A percentile compares a stretch with the other conserved stretches of the same genome.
phyloP scores from a whole-genome alignment of 2,113 vertebrate genomes.

The Phalacrocorax pelagicus region DNA sequence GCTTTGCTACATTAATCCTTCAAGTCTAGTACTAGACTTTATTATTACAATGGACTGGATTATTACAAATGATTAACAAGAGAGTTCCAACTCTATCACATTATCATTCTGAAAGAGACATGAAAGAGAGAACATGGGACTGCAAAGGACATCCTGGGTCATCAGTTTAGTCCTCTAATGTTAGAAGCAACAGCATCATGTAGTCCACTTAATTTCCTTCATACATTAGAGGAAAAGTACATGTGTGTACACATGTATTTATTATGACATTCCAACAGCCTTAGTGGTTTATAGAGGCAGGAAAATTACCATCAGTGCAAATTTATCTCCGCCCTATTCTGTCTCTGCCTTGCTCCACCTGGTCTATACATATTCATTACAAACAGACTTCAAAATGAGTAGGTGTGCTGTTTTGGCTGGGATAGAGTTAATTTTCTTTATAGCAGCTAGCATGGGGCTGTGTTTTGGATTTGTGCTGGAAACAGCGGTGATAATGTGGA shows the following conservation, averaged over 20 bases:
- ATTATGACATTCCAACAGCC: neutral
- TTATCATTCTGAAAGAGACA: neutral
- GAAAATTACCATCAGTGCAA: neutral
- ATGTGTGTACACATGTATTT: neutral
- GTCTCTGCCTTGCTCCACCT: neutral
- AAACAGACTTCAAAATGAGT: too few relatives aligned
- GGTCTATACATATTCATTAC: neutral
- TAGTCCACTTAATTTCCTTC: neutral
- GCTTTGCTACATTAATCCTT: neutral
- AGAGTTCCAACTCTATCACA: fast-evolving
- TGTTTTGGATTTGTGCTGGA: too few relatives aligned
- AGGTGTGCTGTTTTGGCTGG: too few relatives aligned
- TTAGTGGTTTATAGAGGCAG: neutral
- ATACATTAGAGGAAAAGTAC: neutral
- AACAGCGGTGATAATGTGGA: too few relatives aligned
- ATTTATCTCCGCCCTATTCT: fast-evolving
- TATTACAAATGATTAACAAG: neutral
- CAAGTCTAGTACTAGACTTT: neutral
- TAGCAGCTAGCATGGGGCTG: too few relatives aligned
- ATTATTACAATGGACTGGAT: neutral
- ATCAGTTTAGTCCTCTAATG: neutral
- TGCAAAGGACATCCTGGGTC: neutral
- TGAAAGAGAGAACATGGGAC: neutral
- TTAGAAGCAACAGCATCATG: neutral
- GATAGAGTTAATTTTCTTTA: too few relatives aligned